Base-by-base conservation (phyloP, 1,140 invertebrate genomes). In the Pollicipes pollicipes region DNA sequence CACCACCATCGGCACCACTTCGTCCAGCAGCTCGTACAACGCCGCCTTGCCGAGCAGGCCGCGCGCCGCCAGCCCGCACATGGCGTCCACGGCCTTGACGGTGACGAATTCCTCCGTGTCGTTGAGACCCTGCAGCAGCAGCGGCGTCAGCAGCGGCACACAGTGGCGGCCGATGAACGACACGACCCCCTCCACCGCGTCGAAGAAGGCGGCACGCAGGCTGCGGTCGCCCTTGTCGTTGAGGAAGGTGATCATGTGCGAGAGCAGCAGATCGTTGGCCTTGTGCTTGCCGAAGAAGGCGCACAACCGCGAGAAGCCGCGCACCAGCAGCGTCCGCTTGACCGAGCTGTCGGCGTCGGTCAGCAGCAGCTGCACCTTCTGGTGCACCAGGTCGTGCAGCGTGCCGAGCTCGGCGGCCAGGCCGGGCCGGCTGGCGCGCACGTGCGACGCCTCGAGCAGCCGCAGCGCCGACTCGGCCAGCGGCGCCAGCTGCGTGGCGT, bases 241-340 rank as follows among this genome's bases (percentile, higher is more conserved):
- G 0, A 99, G 82, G 80, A 98, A 98, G 2, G 96, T 98, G 72
- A 98, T 95, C 83, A 98, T 91, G 77, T 98, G 96, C 10, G 92
- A 95, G 2, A 98, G 82, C 17, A 98, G 83, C 26, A 97, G 87
- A 81, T 98, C 95, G 80, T 95, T 96, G 0, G 95, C 93, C 85
- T 95, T 95, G 77, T 95, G 90, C 79, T 91, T 89, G 0, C 94
- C 94, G 79, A 97, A 97, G 81, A 97, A 97, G 8, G 93, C 87
- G 80, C 94, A 97, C 0, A 98, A 80, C 78, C 93, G 89, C 8
- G 88, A 90, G 66, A 97, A 93, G 13, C 91, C 91, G 76, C 88
- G 90, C 76, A 95, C 90, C 78, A 97, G 88, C 1, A 97, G 80
- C 0, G 91, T 91, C 78, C 91, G 87, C 77, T 95, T 96, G 0